phyloP scores from a whole-genome alignment of 1,140 invertebrate species.

The Ips nitidus region DNA sequence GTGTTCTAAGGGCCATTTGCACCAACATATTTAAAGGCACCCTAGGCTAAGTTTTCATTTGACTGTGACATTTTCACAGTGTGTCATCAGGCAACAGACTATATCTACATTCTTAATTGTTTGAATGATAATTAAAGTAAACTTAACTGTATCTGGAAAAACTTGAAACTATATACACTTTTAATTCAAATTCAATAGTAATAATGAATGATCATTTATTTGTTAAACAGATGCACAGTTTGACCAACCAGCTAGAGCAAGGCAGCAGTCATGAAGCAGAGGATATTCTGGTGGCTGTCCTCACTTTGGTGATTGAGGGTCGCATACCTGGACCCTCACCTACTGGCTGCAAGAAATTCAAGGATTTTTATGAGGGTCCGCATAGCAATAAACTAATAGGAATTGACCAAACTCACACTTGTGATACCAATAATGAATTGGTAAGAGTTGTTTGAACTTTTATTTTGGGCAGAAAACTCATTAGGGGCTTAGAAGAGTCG shows the following conservation, averaged over 20 bases:
- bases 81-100: too few relatives aligned
- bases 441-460: conserved; percentile 51
- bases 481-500: too few relatives aligned
- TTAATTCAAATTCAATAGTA: too few relatives aligned
- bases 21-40: too few relatives aligned
- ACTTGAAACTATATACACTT: too few relatives aligned
- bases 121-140: too few relatives aligned
- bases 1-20: too few relatives aligned
- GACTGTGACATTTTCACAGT: too few relatives aligned
- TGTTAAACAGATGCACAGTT: conserved; percentile 48
- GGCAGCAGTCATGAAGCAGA: conserved; percentile 48
- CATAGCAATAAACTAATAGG: conserved; percentile 63
- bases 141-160: too few relatives aligned
- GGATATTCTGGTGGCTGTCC: conserved; percentile 64
- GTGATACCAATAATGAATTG: conserved; percentile 58
- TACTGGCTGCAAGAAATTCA: conserved; percentile 39
- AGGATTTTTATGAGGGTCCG: conserved; percentile 72
- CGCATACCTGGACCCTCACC: conserved; percentile 62
- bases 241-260: conserved; percentile 40
- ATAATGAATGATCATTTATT: too few relatives aligned
- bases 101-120: too few relatives aligned
- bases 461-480: not conserved
- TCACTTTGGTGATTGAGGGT: conserved; percentile 68
- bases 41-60: too few relatives aligned
- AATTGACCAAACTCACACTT: conserved; percentile 55